A percentile compares a stretch with the other conserved stretches of the same genome.
These are phyloP conservation scores for Ictalurus furcatus DNA, from an alignment of 2,113 vertebrate species.

Conservation along the genomic window DNA sequence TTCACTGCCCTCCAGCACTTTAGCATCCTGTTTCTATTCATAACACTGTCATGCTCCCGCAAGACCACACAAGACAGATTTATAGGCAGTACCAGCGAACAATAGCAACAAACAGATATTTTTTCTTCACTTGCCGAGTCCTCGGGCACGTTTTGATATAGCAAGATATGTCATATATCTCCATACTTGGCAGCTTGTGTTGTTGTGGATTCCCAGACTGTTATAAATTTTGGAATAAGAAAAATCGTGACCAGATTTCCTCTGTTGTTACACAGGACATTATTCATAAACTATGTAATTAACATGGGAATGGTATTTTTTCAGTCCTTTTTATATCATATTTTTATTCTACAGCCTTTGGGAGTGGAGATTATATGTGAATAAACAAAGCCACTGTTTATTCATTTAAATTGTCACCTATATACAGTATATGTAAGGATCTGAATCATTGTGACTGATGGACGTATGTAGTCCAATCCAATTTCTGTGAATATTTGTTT, in stretches of 20 bases:
- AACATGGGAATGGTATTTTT: neutral
- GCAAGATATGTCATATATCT: constrained; percentile 17
- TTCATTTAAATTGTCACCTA: neutral
- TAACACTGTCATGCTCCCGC: constrained; percentile 14
- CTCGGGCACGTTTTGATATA: constrained; percentile 12
- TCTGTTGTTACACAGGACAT: too few relatives aligned
- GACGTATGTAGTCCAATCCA: neutral
- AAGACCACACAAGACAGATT: constrained; percentile 26
- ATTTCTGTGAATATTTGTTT: neutral
- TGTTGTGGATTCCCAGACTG: constrained; percentile 8
- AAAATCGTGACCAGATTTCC: neutral
- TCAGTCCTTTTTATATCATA: neutral
- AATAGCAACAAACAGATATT: constrained; percentile 22
- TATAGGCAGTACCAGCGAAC: neutral
- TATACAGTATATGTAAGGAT: neutral
- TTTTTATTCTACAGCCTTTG: neutral
- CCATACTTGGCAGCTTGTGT: neutral
- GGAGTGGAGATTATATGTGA: neutral
- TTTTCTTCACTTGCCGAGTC: neutral
- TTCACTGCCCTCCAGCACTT: neutral
- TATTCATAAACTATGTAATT: neutral
- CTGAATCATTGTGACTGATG: neutral
- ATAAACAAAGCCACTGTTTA: neutral
- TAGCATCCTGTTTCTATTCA: constrained; percentile 13
- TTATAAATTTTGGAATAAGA: constrained; percentile 7